Base-by-base conservation (phyloP, 1,140 invertebrate species). In the Drosophila carrolli region DNA sequence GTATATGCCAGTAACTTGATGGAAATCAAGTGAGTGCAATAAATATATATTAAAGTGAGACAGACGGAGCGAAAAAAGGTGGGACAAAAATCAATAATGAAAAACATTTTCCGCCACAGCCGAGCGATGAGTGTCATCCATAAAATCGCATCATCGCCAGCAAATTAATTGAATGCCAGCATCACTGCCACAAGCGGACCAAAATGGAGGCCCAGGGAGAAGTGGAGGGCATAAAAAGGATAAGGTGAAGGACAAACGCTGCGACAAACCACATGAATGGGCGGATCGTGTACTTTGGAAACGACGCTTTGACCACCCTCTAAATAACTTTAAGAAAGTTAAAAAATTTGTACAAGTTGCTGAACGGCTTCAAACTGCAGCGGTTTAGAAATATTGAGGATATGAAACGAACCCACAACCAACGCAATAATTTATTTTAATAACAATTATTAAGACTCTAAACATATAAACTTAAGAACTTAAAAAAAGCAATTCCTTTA, bases 131-230 rank as follows among this genome's bases (percentile, higher is more conserved):
- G 68, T 75, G 72, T 50, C 61, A 79, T 61, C 76, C 63, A 77
- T 77, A 37, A 78, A 78, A 77, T 84, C 51, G 67, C 65, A 75
- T 79, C 68, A 85, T 43, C 47, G 50, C 44, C 51, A 51, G 70
- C 62, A 76, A 86, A 80, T 83, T 88, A 89, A 88, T 88, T 88
- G 84, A 89, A 86, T 82, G 68, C 66, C 68, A 70, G 53, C 66
- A 72, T 56, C 67, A 23, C 57, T 44, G n/a, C 46, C 41, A 73
- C 53, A 47, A 41, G 55, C 50, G 71, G 40, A 43, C 59, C 14
- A 29, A 57, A 35, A 40, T 57, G 58, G 47, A 47, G 38, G 44
- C 44, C 13, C 44, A 27, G 51, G 35, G 37, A 9, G 23, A 29
- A 13, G 13, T 11, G 40, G 10, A 43, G 37, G 4, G 10, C 5